These are phyloP conservation scores for Dromaius novaehollandiae DNA, from an alignment of 2,113 vertebrate species.

Conservation along the genomic window DNA sequence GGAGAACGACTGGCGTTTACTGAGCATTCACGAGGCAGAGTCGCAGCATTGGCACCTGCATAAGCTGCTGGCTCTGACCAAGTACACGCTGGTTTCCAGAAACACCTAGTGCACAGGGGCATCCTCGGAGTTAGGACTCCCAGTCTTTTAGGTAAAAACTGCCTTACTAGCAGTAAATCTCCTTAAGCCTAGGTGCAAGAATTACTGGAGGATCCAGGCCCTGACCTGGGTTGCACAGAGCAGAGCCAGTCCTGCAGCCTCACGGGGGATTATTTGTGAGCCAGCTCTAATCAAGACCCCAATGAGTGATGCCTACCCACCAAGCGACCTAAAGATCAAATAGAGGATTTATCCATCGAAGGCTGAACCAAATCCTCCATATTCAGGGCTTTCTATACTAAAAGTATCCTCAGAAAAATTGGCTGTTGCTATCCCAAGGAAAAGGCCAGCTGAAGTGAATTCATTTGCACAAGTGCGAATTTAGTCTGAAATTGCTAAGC, in stretches of 20 bases:
- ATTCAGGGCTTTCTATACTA: neutral
- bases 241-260: neutral
- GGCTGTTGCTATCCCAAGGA: neutral
- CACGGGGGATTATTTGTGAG: too few relatives aligned
- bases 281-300: too few relatives aligned
- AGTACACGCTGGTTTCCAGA: neutral
- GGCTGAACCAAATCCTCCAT: neutral
- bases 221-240: neutral
- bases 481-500: neutral
- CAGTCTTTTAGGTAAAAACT: neutral
- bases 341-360: neutral
- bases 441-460: rapidly evolving
- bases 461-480: neutral
- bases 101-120: neutral
- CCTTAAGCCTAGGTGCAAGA: neutral
- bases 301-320: neutral
- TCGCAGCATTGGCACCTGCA: rapidly evolving
- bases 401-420: neutral
- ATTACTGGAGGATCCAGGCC: neutral
- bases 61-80: neutral
- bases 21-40: rapidly evolving
- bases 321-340: neutral
- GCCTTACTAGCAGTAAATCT: rapidly evolving
- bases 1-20: neutral
- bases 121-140: neutral